phyloP scores from a whole-genome alignment of 2,797 vertebrate species.

The Lutjanus campechanus region DNA sequence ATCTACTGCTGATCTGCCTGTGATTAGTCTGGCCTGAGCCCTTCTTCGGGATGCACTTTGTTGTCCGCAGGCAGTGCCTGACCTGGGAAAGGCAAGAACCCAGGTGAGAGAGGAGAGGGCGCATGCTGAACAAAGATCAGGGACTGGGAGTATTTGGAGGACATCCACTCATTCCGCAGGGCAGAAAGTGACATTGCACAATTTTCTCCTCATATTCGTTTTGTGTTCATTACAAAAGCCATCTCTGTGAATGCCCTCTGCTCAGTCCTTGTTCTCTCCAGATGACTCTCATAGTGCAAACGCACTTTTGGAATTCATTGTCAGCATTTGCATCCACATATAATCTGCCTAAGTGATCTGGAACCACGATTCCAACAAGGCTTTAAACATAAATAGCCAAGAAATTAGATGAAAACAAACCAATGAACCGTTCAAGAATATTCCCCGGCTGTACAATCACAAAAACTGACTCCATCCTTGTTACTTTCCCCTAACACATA shows the following conservation, averaged over 20 bases:
- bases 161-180: conserved; percentile 59
- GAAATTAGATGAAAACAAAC: conserved; percentile 70
- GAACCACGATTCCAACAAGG: conserved; percentile 50
- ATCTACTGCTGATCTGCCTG: conserved; percentile 85
- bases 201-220: conserved; percentile 49
- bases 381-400: conserved; percentile 60
- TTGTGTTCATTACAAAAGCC: conserved; percentile 54
- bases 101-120: conserved; percentile 58
- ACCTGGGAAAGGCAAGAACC: conserved; percentile 68
- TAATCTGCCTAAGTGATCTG: conserved; percentile 65
- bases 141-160: conserved; percentile 66
- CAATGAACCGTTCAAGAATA: conserved; percentile 48
- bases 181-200: conserved; percentile 62
- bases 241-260: conserved; percentile 43
- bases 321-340: conserved; percentile 50
- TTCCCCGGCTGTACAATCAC: conserved; percentile 48
- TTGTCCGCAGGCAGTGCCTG: conserved; percentile 73
- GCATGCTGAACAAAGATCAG: conserved; percentile 68
- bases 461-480: conserved; percentile 24
- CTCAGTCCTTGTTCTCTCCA: conserved; percentile 30
- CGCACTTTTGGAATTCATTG: conserved; percentile 45
- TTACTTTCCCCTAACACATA: conserved; percentile 9
- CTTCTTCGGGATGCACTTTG: conserved; percentile 61
- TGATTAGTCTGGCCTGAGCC: conserved; percentile 79
- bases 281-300: conserved; percentile 28